Evolutionary conservation across 2,797 vertebrate genomes (phyloP).

Genomic region (Hemibagrus guttatus): DNA sequence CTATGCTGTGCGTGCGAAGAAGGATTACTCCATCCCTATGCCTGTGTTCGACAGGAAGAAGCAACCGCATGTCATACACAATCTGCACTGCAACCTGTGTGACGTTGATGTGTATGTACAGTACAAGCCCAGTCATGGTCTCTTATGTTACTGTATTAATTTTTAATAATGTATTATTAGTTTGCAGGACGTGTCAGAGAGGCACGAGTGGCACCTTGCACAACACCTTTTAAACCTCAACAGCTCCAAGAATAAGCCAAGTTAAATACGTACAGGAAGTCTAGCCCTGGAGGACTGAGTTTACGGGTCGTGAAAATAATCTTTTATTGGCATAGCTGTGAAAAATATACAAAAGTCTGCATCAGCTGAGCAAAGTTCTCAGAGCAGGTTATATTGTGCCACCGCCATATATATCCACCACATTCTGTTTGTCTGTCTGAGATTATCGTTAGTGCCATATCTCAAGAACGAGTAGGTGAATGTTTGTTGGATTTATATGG

Average conservation of each 20-base stretch:
- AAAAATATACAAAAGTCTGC: not conserved
- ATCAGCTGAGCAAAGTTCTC: not conserved
- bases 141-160: not conserved
- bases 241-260: not conserved
- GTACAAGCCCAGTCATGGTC: not conserved
- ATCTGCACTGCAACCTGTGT: constrained; percentile 78
- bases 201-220: not conserved
- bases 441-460: not conserved
- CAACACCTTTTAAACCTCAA: not conserved
- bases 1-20: constrained; percentile 68
- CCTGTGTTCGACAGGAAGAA: constrained; percentile 73
- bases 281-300: not conserved
- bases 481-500: not conserved
- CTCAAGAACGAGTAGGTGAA: not conserved
- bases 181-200: not conserved
- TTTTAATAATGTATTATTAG: not conserved
- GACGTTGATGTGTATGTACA: constrained; percentile 74
- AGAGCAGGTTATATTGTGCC: not conserved
- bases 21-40: constrained; percentile 68
- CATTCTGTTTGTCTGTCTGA: not conserved
- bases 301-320: not conserved
- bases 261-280: not conserved
- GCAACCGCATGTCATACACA: constrained; percentile 72
- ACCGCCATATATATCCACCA: not conserved
- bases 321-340: not conserved